Base-by-base conservation (phyloP, 2,888 invertebrate genomes). In the Agrotis clavis region DNA sequence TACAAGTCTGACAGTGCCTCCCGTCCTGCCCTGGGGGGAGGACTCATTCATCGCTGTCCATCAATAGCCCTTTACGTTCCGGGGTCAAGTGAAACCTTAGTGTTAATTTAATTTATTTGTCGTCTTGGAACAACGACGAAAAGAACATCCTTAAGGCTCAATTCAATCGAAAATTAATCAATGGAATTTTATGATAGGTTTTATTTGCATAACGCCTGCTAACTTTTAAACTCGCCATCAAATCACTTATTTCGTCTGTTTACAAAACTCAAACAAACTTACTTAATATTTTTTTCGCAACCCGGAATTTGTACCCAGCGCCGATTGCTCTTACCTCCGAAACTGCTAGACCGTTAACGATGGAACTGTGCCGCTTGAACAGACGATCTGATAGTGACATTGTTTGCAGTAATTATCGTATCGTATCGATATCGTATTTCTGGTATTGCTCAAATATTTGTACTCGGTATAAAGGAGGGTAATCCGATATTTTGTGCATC, bases 351-450 rank as follows among this genome's bases (percentile, higher is more conserved):
- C 86, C 83, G 79, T 86, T 75, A 84, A 81, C 62, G 77, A 78
- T 63, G 45, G 59, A 69, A 72, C 78, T 82, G 67, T 77, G 72
- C 79, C 88, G 89, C 86, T 78, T 85, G 89, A 91, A 77, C 81
- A 86, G 76, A 82, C 84, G 70, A 89, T 89, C 87, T 84, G 92
- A 93, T 93, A 92, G 89, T 89, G 88, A 85, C 91, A 91, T 94
- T 94, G 93, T 94, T 94, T 93, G 91, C 80, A 82, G 83, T 92
- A 93, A 94, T 94, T 94, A 94, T 92, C 87, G 90, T 92, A 93
- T 93, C 92, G 90, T 68, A 87, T 83, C 81, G 79, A 82, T 88
- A 84, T 94, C 88, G 72, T 54, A 74, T 94, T 93, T 87, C 94
- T 59, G 19, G 75, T 86, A 89, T 89, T 92, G 85, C 90, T 87